phyloP scores from a whole-genome alignment of 2,113 vertebrate species.

The Nothoprocta pentlandii region DNA sequence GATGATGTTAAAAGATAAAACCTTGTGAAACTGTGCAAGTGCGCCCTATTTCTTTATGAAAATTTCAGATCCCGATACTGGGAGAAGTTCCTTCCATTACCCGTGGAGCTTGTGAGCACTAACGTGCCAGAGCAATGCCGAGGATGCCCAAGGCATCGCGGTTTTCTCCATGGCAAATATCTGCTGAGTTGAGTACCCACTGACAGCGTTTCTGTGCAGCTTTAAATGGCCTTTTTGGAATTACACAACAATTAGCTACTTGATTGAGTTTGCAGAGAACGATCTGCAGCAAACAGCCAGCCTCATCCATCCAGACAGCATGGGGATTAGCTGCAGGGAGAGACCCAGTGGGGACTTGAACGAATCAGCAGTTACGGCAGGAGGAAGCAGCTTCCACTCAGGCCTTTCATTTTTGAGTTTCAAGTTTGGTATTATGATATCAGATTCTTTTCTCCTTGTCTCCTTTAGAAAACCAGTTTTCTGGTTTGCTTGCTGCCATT shows the following conservation, averaged over 20 bases:
- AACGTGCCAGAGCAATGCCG: background rate
- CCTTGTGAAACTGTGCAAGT: background rate
- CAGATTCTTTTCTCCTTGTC: background rate
- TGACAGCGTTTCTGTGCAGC: background rate
- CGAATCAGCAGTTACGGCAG: background rate
- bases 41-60: background rate
- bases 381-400: too few relatives aligned
- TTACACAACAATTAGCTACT: background rate
- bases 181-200: background rate
- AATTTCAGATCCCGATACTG: background rate
- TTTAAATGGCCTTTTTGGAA: background rate
- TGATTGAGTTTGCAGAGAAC: background rate
- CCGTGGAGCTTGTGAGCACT: background rate
- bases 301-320: background rate
- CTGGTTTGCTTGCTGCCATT: background rate
- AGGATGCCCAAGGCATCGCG: background rate
- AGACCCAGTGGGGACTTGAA: background rate
- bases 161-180: too few relatives aligned
- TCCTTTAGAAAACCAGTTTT: background rate
- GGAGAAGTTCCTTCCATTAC: background rate
- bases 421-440: background rate
- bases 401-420: background rate
- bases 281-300: background rate
- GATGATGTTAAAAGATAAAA: background rate
- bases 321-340: background rate